phyloP scores from a whole-genome alignment of 2,797 vertebrate species.

The Limosa lapponica region DNA sequence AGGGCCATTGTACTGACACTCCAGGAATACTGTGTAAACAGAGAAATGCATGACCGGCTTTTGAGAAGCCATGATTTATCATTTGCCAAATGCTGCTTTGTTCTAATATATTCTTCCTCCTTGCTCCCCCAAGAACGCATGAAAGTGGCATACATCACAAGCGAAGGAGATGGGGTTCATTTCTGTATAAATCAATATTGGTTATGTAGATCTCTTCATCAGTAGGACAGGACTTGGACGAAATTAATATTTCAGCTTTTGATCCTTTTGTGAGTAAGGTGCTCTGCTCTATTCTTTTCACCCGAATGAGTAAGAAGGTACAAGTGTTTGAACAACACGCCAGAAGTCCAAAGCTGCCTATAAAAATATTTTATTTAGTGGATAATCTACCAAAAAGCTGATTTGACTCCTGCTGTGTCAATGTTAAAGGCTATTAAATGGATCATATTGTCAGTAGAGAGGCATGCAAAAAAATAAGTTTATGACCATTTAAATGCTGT shows the following conservation, averaged over 20 bases:
- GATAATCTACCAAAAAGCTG: neutral
- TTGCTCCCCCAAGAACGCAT: neutral
- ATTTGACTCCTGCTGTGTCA: neutral
- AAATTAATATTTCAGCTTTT: neutral
- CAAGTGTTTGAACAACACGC: neutral
- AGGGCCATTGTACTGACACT: neutral
- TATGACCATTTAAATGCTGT: neutral
- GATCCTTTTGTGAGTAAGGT: neutral
- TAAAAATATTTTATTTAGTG: neutral
- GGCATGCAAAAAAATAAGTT: neutral
- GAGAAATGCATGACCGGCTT: neutral
- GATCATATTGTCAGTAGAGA: neutral
- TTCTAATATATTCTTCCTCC: neutral
- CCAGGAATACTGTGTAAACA: slow-evolving; percentile 24
- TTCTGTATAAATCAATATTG: neutral
- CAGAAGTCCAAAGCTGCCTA: neutral
- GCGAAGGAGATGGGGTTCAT: neutral
- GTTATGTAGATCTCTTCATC: neutral
- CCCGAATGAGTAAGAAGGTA: neutral
- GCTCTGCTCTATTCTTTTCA: neutral
- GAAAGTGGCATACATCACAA: neutral
- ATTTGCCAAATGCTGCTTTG: neutral
- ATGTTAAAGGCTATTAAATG: neutral
- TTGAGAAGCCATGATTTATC: neutral
- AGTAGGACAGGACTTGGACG: neutral